Evolutionary conservation across 2,797 vertebrate genomes (phyloP).

Genomic region (Enteromius unitaeniatus): DNA sequence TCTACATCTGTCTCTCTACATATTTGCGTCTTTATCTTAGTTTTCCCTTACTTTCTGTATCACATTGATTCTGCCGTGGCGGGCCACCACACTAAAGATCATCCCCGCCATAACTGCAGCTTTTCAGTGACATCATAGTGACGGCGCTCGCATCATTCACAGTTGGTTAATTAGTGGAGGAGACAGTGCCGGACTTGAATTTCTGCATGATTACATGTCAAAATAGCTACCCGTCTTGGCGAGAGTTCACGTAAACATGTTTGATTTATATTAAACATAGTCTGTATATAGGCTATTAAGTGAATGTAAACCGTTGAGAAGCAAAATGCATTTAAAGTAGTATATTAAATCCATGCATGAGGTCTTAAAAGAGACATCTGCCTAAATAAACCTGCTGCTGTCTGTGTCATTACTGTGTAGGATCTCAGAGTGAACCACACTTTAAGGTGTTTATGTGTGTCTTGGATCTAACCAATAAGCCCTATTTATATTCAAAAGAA

Average conservation of each 20-base stretch:
- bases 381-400: not conserved
- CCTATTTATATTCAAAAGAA: no score
- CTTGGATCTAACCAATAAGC: no score
- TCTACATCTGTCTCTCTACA: no score
- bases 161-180: not conserved
- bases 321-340: not conserved
- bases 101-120: not conserved
- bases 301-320: not conserved
- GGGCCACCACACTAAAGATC: not conserved
- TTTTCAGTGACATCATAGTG: not conserved
- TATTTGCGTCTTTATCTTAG: not conserved
- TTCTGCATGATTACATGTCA: not conserved
- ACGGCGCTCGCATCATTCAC: not conserved
- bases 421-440: no score
- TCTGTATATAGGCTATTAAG: not conserved
- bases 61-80: not conserved
- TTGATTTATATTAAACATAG: not conserved
- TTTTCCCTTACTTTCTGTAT: slow-evolving; percentile 15
- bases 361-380: not conserved
- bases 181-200: not conserved
- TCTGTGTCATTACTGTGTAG: not conserved
- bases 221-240: not conserved
- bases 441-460: no score
- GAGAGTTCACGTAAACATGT: not conserved
- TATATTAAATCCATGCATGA: not conserved